These are phyloP conservation scores for Muscicapa comitata DNA, from an alignment of 2,797 vertebrate genomes.

Conservation along the genomic window DNA sequence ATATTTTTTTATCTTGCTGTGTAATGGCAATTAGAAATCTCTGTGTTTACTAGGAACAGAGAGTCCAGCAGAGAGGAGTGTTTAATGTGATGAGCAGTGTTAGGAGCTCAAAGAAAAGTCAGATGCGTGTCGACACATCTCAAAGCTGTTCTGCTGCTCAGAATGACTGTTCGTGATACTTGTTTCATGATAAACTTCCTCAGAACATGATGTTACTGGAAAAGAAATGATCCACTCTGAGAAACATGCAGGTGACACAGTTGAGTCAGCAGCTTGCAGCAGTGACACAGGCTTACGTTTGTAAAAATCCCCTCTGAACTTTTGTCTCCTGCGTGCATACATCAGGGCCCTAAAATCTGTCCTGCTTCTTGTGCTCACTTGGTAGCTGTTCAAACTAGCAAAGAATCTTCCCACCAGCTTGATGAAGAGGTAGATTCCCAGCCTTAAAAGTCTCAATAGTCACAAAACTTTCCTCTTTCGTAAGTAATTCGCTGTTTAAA, in stretches of 20 bases:
- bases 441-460: not conserved
- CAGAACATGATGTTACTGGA: conserved; percentile 62
- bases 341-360: not conserved
- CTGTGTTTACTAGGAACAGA: conserved; percentile 19
- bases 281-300: conserved; percentile 60
- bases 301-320: conserved; percentile 64
- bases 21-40: not conserved
- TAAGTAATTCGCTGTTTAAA: not conserved
- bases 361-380: not conserved
- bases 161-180: conserved; percentile 62
- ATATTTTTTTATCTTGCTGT: not conserved
- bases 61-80: conserved; percentile 32
- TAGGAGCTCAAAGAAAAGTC: conserved; percentile 48
- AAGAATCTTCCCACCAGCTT: not conserved
- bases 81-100: not conserved
- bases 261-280: conserved; percentile 66
- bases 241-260: conserved; percentile 63
- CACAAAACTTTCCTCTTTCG: not conserved
- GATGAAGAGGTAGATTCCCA: not conserved
- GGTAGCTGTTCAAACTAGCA: not conserved
- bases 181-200: conserved; percentile 64
- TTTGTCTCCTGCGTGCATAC: not conserved
- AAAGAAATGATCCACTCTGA: conserved; percentile 51
- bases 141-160: conserved; percentile 51
- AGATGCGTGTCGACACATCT: conserved; percentile 34